Evolutionary conservation across 2,888 invertebrate species (phyloP), one percentile per base, ranked within the genome.

Genomic region (Phortica magna): DNA sequence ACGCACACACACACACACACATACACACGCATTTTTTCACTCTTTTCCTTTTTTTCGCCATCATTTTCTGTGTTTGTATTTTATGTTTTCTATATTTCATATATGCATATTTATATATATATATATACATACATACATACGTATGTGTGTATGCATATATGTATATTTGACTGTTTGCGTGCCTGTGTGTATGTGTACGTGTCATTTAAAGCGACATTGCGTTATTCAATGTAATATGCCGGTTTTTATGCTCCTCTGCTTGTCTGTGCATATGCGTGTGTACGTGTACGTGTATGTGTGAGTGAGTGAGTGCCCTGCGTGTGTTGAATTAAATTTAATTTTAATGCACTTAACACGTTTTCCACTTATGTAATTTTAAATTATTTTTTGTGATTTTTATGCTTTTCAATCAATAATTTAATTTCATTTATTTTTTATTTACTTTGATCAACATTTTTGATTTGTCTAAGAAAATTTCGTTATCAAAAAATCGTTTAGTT

Each of bases 341-440:
- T 85, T 85, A 85, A 85, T 85, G 81, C 86, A 85, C 84, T 85
- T 87, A 85, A 85, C 86, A 84, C 83, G 83, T 85, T 87, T 87
- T 87, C 85, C 83, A 85, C 82, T 84, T 85, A 82, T 79, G 79
- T 79, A 82, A 87, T 82, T 78, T 79, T 78, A 81, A 79, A 61
- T 43, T 67, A 31, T 59, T 48, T 75, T 64, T 68, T n/a, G 17
- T n/a, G 31, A 64, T 31, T 65, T 82, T 76, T 70, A 53, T 77
- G 75, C 61, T 75, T 79, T 77, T 72, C 17, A 12, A 2, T 48
- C 9, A 48, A 14, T 48, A 48, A 12, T 48, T 48, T 48, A 48
- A 12, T 14, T 14, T 14, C 3, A 14, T 14, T 48, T 48, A 48
- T 2, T 48, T 48, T 48, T 9, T 48, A 12, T 2, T 2, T 9